Conservation (phyloP, 2,888 invertebrate species). For the Campoplex nolae region DNA sequence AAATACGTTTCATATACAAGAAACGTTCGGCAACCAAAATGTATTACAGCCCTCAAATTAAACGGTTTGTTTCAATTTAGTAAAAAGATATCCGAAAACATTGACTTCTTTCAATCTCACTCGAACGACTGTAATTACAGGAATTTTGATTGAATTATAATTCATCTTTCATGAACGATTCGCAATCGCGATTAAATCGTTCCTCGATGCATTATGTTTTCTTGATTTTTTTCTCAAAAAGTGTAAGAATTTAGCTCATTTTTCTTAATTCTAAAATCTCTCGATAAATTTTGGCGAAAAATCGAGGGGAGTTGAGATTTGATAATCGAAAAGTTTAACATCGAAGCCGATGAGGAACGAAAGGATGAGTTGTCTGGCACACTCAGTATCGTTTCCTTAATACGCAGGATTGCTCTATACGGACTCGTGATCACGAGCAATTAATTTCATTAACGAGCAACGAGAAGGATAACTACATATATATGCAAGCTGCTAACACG, state of each 20-base stretch:
- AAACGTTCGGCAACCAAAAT: not conserved
- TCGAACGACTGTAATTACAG: not conserved
- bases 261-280: not conserved
- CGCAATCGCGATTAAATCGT: not conserved
- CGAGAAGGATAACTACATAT: constrained; percentile 1
- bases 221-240: not conserved
- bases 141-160: not conserved
- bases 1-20: not conserved
- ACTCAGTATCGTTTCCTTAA: constrained; percentile 58
- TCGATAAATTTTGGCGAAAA: not conserved
- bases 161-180: not conserved
- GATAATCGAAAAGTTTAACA: not conserved
- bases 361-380: constrained; percentile 25
- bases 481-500: not conserved
- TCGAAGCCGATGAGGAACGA: constrained; percentile 13
- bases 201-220: not conserved
- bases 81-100: not conserved
- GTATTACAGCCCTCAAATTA: not conserved
- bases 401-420: constrained; percentile 62
- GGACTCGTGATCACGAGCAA: constrained; percentile 67
- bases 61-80: not conserved
- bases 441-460: constrained; percentile 68
- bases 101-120: not conserved
- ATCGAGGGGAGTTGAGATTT: not conserved
- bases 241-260: not conserved